Percentiles rank a stretch among this genome's conserved stretches.
Evolutionary conservation across 2,113 vertebrate species (phyloP).

Genomic region (Ardeotis arabs): DNA sequence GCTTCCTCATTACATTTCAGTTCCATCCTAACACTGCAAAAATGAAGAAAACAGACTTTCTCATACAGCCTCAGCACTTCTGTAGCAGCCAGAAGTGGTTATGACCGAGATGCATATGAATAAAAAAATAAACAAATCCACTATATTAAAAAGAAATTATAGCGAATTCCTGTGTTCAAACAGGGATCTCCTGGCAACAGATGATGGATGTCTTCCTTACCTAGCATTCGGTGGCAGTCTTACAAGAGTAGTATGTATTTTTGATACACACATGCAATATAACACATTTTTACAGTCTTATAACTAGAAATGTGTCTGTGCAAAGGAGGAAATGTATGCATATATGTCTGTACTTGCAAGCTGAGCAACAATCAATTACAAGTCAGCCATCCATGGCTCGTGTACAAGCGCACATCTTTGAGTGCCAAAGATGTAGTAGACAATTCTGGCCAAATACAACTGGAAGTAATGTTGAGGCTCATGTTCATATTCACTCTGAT

Average conservation of each 20-base stretch:
- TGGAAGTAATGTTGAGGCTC: not conserved
- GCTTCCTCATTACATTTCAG: not conserved
- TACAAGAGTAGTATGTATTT: not conserved
- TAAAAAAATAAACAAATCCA: not conserved
- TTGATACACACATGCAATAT: rapidly evolving
- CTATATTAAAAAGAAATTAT: not conserved
- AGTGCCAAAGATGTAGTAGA: not conserved
- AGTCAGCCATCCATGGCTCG: not conserved
- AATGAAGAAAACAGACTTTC: not conserved
- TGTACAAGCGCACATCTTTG: not conserved
- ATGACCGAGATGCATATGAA: not conserved
- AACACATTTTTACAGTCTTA: not conserved
- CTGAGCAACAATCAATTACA: not conserved
- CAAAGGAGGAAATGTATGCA: not conserved
- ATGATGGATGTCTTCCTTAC: not conserved
- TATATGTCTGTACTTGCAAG: not conserved
- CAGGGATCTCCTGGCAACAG: not conserved
- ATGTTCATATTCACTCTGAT: not conserved
- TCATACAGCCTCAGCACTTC: not conserved
- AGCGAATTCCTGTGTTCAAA: not conserved
- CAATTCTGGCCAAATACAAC: not conserved
- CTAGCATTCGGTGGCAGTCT: not conserved
- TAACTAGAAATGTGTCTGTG: not conserved
- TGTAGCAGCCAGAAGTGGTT: not conserved
- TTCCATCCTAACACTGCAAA: not conserved